Evolutionary conservation across 2,113 vertebrate genomes (phyloP).

Genomic region (Halcyon senegalensis): DNA sequence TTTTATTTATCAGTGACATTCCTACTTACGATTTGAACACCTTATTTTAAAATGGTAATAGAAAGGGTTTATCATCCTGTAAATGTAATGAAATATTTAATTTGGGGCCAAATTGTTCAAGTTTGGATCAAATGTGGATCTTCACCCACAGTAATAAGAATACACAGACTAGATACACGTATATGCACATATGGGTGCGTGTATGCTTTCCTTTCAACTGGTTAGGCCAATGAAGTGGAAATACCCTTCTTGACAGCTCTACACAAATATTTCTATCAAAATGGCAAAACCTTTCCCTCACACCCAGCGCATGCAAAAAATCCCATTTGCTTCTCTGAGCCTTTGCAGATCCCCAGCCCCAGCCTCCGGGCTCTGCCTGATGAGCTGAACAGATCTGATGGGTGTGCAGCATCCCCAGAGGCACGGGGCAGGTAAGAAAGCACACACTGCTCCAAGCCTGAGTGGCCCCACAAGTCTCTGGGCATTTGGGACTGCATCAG

Average conservation of each 20-base stretch:
- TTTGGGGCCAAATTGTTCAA: not conserved
- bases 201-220: not conserved
- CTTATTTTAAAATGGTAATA: not conserved
- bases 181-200: not conserved
- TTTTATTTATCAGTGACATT: not conserved
- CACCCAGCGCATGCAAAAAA: not conserved
- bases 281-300: not conserved
- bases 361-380: not conserved
- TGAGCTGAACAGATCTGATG: not conserved
- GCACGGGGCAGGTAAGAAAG: fast-evolving
- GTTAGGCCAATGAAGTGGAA: constrained; percentile 22
- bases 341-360: not conserved
- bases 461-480: not conserved
- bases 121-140: not conserved
- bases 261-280: constrained; percentile 11
- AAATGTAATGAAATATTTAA: not conserved
- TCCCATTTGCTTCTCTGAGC: not conserved
- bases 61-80: not conserved
- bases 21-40: not conserved
- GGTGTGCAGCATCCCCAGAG: not conserved
- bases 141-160: not conserved
- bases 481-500: not conserved
- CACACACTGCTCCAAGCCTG: fast-evolving
- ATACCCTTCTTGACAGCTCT: constrained; percentile 1
- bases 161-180: not conserved